Evolutionary conservation across 2,113 vertebrate species (phyloP).

Genomic region (Fregata magnificens): DNA sequence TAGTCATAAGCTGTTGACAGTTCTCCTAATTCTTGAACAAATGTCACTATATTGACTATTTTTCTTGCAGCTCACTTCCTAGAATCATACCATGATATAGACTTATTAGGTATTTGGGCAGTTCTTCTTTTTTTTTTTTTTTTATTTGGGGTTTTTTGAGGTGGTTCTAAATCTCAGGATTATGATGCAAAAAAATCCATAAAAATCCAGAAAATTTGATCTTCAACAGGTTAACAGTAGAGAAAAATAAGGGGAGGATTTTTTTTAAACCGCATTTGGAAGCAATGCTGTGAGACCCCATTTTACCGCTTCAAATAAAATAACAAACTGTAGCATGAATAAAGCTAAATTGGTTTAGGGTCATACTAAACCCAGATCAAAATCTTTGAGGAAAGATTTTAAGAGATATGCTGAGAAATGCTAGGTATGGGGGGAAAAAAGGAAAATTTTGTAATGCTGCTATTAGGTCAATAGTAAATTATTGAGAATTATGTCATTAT

Average conservation of each 20-base stretch:
- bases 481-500: neutral
- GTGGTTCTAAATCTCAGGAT: neutral
- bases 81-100: neutral
- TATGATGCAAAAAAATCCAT: neutral
- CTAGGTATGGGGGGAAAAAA: no score
- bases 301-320: neutral
- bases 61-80: neutral
- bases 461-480: neutral
- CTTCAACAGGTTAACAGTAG: neutral
- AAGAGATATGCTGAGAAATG: neutral
- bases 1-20: neutral
- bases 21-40: neutral
- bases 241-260: neutral
- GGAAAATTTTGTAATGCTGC: neutral
- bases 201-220: neutral
- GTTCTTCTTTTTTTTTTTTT: neutral
- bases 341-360: neutral
- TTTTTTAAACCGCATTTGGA: neutral
- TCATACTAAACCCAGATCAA: neutral
- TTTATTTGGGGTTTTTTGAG: neutral
- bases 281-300: neutral
- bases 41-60: neutral
- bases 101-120: neutral
- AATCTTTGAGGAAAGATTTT: neutral
- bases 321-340: neutral